Conservation (phyloP, 2,888 invertebrate species). For the Nemoura dubitans region DNA sequence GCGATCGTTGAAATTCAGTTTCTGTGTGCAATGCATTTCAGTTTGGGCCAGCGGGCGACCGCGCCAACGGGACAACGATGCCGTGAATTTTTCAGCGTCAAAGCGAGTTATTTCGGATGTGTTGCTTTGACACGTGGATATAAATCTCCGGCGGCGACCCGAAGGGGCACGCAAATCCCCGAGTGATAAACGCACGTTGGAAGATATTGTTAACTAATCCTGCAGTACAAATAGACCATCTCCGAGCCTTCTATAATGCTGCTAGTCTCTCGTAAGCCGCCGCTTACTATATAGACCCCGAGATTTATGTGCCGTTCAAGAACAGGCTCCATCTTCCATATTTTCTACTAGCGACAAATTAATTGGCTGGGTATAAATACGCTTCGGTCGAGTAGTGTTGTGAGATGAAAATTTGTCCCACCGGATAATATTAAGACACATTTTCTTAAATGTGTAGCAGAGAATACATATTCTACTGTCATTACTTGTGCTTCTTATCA, state of each 20-base stretch:
- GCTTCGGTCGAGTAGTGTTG: neutral
- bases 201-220: conserved; percentile 3
- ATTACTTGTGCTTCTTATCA: no score
- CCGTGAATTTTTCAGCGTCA: neutral
- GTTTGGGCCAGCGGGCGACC: no score
- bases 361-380: neutral
- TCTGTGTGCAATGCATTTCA: no score
- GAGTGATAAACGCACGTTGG: neutral
- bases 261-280: neutral
- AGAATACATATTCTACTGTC: no score
- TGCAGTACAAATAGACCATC: neutral
- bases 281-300: neutral
- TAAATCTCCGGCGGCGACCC: neutral
- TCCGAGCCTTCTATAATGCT: no score
- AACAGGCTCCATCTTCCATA: neutral
- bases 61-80: neutral
- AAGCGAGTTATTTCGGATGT: neutral
- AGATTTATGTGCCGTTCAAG: neutral
- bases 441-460: no score
- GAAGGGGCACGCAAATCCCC: neutral
- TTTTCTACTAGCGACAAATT: neutral
- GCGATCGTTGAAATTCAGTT: no score
- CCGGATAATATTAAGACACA: no score
- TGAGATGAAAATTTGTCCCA: neutral
- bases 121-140: neutral